Evolutionary conservation across 2,113 vertebrate genomes (phyloP).

Genomic region (Dolichallabes microphthalmus): DNA sequence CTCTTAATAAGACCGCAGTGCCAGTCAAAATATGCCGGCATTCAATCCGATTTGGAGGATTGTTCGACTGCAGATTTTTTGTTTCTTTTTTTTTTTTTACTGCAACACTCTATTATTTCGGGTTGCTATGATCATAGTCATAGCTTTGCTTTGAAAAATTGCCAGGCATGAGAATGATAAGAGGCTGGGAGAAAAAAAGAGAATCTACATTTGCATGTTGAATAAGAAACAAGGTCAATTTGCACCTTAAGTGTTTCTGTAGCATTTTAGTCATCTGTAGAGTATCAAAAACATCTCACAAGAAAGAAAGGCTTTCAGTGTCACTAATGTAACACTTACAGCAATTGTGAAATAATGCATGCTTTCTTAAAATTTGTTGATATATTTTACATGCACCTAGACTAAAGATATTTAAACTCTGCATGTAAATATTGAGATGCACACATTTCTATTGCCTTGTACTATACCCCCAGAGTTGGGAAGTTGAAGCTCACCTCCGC

Average conservation of each 20-base stretch:
- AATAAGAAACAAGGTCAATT: conserved; percentile 8
- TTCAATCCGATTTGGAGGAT: not conserved
- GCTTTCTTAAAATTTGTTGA: not conserved
- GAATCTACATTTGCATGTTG: not conserved
- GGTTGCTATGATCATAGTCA: not conserved
- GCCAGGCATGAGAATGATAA: not conserved
- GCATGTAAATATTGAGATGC: not conserved
- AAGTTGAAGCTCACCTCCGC: too few species aligned
- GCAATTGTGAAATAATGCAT: not conserved
- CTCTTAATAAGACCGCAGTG: not conserved
- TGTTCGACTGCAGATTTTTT: not conserved
- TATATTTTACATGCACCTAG: not conserved
- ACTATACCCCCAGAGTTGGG: too few species aligned
- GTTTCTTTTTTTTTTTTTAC: not conserved
- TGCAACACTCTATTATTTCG: not conserved
- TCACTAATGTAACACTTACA: not conserved
- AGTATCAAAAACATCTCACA: not conserved
- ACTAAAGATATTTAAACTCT: not conserved
- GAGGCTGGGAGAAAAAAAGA: not conserved
- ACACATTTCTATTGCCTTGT: not conserved
- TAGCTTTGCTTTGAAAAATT: not conserved
- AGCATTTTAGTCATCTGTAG: not conserved
- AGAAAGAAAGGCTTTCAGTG: not conserved
- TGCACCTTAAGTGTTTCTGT: not conserved
- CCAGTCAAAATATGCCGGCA: not conserved